Base-by-base conservation (phyloP, 2,888 invertebrate species). In the Strigamia maritima region DNA sequence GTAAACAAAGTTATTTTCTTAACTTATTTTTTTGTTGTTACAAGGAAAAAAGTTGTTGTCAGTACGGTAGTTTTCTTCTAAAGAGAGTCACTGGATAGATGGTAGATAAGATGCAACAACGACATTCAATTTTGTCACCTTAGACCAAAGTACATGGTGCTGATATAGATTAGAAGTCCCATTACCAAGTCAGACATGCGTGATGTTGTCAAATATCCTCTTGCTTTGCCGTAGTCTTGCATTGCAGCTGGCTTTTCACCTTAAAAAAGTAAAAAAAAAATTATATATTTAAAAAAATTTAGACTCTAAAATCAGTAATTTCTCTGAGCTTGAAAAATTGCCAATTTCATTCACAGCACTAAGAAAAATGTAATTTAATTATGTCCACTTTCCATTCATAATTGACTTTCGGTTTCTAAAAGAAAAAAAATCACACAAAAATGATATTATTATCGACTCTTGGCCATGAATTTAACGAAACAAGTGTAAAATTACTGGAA, bases 161-260 rank as follows among this genome's bases (percentile, higher is more conserved):
- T 77, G 49, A 44, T 44, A 49, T 24, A 38, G 26, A 38, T 49
- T 49, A 77, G 28, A 77, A 77, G 44, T 22, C 77, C 77, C 28
- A 77, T 38, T 44, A 49, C 40, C 44, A 40, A 38, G 24, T 44
- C 77, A 40, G 77, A 77, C 44, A 77, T 12, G n/a, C 44, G 44
- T 10, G 44, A 38, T 12, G 77, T 49, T 28, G 26, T 70, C 26
- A 28, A 26, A 70, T 70, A 70, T 44, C 77, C 77, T 28, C 24
- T 24, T 14, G 77, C 77, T 49, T 77, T 77, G 22, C 77, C 77
- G 16, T 77, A 40, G 54, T 77, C 40, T 49, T 77, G 77, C 77
- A 77, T 77, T 44, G 77, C 77, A 28, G 77, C 77, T 77, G 77
- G 77, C 44, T 49, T 44, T 49, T 77, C 77, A 28, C 77, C 77